Evolutionary conservation across 1,140 invertebrate genomes (phyloP), one percentile per base, ranked within the genome.

Genomic region (Augochlora pura): DNA sequence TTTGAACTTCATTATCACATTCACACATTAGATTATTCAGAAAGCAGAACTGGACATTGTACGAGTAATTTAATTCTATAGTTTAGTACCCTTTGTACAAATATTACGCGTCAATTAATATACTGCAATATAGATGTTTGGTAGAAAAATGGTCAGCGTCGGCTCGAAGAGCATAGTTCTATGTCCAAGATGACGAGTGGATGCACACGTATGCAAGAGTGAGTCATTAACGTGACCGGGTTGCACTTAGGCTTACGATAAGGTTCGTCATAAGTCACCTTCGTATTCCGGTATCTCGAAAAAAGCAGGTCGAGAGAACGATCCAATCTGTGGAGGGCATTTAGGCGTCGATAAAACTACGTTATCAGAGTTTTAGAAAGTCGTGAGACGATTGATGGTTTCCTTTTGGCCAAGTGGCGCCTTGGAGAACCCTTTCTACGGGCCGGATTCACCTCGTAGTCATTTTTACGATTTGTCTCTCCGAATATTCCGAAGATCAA

Each of bases 311-410:
- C 38, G 68, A 23, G 16, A 23, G 16, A 46, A 25, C 38, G 16
- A 16, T 9, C 27, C 0, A 25, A 12, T 38, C 5, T 32, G 32
- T 0, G 1, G n/a, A 46, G 23, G 18, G 46, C 59, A 25, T 71
- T 77, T 63, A 42, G 32, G 18, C 10, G 39, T 21, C 27, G 42
- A 16, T 18, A 62, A 52, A 21, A 16, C 3, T n/a, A n/a, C 5
- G 68, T 27, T 71, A 64, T 78, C 32, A 78, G 76, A 71, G 64
- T 78, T 78, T 72, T 78, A 52, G 76, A 78, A 72, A 78, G 38
- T 62, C 18, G 12, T 49, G n/a, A 23, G 14, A 23, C 18, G 63
- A 12, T 23, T 32, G 6, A 10, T 4, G 9, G 39, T 42, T 27
- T 1, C 52, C 3, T 7, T 2, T 10, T 2, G 23, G 6, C 18